Percentiles rank a stretch among this genome's conserved stretches.
Conservation (phyloP, 2,888 invertebrate genomes). For the Anagyrus pseudococci region DNA sequence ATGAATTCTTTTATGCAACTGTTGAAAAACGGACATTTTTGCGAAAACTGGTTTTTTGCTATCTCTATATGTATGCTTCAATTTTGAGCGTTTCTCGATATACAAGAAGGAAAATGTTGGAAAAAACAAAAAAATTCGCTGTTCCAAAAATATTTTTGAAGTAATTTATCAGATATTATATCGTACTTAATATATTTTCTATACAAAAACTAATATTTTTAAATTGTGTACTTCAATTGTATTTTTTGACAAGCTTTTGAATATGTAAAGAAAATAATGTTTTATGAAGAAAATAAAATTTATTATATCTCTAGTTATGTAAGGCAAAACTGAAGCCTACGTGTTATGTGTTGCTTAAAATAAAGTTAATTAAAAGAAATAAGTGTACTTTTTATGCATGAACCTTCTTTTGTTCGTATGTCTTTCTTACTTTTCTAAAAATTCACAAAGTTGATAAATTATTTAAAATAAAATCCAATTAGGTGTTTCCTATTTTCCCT, state of each 20-base stretch:
- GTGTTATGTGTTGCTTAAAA: conserved; percentile 60
- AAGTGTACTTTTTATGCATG: too few species aligned
- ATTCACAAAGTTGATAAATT: too few species aligned
- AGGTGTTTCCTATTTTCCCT: too few species aligned
- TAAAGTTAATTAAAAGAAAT: conserved; percentile 45
- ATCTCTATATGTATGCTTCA: conserved; percentile 27
- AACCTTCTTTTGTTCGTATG: too few species aligned
- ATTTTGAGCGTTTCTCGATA: conserved; percentile 19
- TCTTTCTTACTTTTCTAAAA: too few species aligned
- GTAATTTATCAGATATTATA: conserved; percentile 5
- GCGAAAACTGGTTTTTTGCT: conserved; percentile 40
- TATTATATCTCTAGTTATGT: conserved; percentile 9
- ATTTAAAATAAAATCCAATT: too few species aligned
- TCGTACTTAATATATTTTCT: too few species aligned
- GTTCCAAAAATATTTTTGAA: conserved; percentile 10
- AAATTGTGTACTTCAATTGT: conserved; percentile 14
- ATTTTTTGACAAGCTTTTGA: conserved; percentile 7
- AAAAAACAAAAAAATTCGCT: conserved; percentile 18
- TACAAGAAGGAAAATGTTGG: conserved; percentile 9
- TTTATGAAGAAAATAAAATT: conserved; percentile 7
- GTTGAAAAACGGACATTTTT: neutral
- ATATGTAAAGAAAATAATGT: conserved; percentile 2
- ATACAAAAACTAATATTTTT: neutral
- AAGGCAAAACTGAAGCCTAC: conserved; percentile 42
- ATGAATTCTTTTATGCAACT: conserved; percentile 9